Evolutionary conservation across 2,888 invertebrate genomes (phyloP).

Genomic region (Mantis religiosa): DNA sequence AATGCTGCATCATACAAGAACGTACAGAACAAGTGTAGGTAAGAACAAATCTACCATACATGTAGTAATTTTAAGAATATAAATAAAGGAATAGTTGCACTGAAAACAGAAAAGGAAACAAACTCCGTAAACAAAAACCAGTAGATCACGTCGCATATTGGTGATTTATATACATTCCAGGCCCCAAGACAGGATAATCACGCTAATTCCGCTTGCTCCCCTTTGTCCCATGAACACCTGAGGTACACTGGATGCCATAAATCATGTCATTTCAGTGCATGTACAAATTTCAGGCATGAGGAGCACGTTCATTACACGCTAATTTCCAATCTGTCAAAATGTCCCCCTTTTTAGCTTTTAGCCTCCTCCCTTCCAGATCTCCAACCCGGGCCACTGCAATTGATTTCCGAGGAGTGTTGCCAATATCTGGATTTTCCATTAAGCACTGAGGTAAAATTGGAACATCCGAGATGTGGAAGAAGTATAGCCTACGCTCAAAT

Average conservation of each 20-base stretch:
- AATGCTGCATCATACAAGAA: too few relatives aligned
- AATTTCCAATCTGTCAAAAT: slow-evolving; percentile 16
- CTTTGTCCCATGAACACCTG: background rate
- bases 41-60: too few relatives aligned
- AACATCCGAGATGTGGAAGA: background rate
- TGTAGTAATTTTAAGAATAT: too few relatives aligned
- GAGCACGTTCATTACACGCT: background rate
- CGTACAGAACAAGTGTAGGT: too few relatives aligned
- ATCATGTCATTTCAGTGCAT: background rate
- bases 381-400: background rate
- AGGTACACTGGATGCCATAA: background rate
- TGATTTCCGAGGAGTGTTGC: background rate
- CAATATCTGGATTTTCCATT: background rate
- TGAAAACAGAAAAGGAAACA: background rate
- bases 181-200: background rate
- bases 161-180: background rate
- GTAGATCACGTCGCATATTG: background rate
- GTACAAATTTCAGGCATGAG: background rate
- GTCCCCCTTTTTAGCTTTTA: background rate
- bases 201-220: background rate
- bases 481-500: too few relatives aligned
- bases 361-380: background rate
- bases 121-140: background rate
- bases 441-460: background rate
- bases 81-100: too few relatives aligned